Evolutionary conservation across 2,797 vertebrate species (phyloP).

Genomic region (Poecilia velifera): DNA sequence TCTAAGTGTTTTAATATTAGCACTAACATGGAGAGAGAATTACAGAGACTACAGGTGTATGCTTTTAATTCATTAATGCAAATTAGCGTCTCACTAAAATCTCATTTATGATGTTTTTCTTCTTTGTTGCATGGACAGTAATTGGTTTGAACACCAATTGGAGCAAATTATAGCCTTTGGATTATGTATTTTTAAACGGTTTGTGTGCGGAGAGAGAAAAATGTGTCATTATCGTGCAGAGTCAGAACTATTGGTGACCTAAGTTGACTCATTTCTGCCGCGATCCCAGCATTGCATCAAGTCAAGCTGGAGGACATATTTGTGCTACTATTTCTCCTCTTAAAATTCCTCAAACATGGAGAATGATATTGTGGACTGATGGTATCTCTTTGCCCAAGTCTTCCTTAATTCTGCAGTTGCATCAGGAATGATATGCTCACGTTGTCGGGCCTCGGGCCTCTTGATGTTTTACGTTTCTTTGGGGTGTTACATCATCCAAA

Average conservation of each 20-base stretch:
- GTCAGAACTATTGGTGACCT: neutral
- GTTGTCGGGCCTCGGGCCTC: conserved; percentile 26
- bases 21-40: conserved; percentile 37
- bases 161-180: conserved; percentile 13
- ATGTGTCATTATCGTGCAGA: neutral
- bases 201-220: conserved; percentile 4
- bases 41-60: conserved; percentile 14
- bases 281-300: conserved; percentile 3
- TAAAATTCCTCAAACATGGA: conserved; percentile 28
- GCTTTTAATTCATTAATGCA: conserved; percentile 29
- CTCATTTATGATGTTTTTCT: conserved; percentile 16
- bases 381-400: conserved; percentile 19
- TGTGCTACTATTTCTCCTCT: conserved; percentile 11
- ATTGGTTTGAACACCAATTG: conserved; percentile 39
- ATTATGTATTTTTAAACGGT: conserved; percentile 12
- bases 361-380: conserved; percentile 8
- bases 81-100: conserved; percentile 35
- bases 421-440: conserved; percentile 25
- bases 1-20: conserved; percentile 35
- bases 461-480: conserved; percentile 47
- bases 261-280: conserved; percentile 16
- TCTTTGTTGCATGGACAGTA: conserved; percentile 17
- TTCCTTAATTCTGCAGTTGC: conserved; percentile 44
- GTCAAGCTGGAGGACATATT: conserved; percentile 18
- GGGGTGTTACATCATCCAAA: conserved; percentile 59